Evolutionary conservation across 2,888 invertebrate species (phyloP).

Genomic region (Ophion ellenae): DNA sequence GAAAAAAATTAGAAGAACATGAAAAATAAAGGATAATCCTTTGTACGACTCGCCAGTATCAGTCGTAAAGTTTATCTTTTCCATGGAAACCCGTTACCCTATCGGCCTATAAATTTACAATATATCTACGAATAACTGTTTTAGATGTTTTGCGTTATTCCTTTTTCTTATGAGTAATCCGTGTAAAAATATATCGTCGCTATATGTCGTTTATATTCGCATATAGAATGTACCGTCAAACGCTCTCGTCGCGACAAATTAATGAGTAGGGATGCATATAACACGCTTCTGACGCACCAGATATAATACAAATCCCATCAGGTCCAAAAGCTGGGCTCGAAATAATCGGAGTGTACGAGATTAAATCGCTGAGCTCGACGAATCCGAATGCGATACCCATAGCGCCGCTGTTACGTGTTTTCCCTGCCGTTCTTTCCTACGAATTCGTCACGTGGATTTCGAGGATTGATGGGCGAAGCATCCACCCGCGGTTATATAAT

Average conservation of each 20-base stretch:
- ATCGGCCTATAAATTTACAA: too few relatives aligned
- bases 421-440: background rate
- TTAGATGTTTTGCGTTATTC: too few relatives aligned
- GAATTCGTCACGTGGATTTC: constrained; percentile 60
- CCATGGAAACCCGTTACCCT: too few relatives aligned
- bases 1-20: constrained; percentile 7
- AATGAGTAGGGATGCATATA: too few relatives aligned
- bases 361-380: constrained; percentile 10
- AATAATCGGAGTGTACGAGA: constrained; percentile 18
- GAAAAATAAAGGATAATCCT: constrained; percentile 9
- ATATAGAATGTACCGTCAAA: too few relatives aligned
- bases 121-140: too few relatives aligned
- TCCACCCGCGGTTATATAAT: constrained; percentile 14
- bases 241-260: too few relatives aligned
- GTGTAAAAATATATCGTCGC: too few relatives aligned
- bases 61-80: too few relatives aligned
- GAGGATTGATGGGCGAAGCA: constrained; percentile 46
- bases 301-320: background rate
- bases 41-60: constrained; percentile 48
- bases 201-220: too few relatives aligned
- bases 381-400: constrained; percentile 2
- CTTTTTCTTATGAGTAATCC: too few relatives aligned
- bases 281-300: background rate
- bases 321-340: background rate
- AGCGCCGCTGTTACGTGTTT: background rate